Evolutionary conservation across 2,113 vertebrate species (phyloP), one percentile per base, ranked within the genome.

Genomic region (Mungos mungo): DNA sequence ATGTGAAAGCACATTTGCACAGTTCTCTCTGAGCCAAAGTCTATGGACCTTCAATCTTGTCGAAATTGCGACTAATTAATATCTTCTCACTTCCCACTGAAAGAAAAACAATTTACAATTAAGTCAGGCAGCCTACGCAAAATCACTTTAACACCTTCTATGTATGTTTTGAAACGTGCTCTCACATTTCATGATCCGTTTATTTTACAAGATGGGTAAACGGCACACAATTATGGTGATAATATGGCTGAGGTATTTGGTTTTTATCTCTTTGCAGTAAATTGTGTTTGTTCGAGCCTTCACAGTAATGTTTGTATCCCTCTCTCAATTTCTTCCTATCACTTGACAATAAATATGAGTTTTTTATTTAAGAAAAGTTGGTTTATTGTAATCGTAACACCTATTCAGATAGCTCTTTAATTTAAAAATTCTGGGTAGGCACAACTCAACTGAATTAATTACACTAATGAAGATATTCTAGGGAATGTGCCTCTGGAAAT

Each of bases 141-240:
- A 82, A 92, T 93, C 86, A 63, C 86, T 93, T 29, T 92, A 86
- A 97, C 85, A 96, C 35, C 87, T 97, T 85, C 95, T 38, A 63
- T 41, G 86, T 96, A 74, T 97, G 98, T 97, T 98, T 98, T 96
- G 98, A 98, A 98, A 95, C 13, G 83, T 85, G 90, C 15, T 66
- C 91, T 82, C 88, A 86, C 88, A 83, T 98, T 98, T 98, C 96
- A 97, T 87, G 96, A 98, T 95, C 60, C 8, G 11, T 98, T 98
- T 98, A 95, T 98, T 98, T 98, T 97, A 97, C 96, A 95, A 77
- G 94, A 98, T 41, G 74, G 63, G 94, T 88, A 98, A 98, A 98
- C 50, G 81, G 93, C 80, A 97, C 97, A 86, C 96, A 91, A 76
- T 88, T 96, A 96, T 65, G 96, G 88, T 33, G 92, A 96, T 97